Conservation (phyloP, 2,888 invertebrate species). For the Pachymerium ferrugineum region DNA sequence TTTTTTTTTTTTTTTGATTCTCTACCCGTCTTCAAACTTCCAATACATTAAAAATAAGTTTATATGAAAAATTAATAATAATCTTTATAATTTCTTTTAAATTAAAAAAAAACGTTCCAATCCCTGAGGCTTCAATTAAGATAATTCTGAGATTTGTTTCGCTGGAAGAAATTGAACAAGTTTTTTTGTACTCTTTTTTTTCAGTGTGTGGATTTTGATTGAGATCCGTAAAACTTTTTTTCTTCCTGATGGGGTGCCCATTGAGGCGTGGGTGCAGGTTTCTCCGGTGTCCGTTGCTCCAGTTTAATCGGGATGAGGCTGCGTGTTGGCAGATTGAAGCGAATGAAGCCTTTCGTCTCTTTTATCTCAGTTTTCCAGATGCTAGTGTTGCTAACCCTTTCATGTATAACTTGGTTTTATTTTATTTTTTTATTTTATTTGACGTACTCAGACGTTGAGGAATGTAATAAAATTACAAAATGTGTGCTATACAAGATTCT, state of each 20-base stretch:
- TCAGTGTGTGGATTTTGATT: slow-evolving; percentile 27
- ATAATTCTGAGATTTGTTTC: background rate
- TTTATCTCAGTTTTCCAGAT: slow-evolving; percentile 12
- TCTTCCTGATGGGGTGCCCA: slow-evolving; percentile 3
- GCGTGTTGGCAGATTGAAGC: slow-evolving; percentile 19
- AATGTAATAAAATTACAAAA: too few relatives aligned
- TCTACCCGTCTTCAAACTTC: too few relatives aligned
- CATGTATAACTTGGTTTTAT: background rate
- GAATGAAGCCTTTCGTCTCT: background rate
- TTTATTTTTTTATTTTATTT: background rate
- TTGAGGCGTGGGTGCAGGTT: slow-evolving; percentile 14
- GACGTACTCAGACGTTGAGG: too few relatives aligned
- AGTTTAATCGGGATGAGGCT: slow-evolving; percentile 27
- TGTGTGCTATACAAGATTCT: too few relatives aligned
- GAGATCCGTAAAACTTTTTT: slow-evolving; percentile 7
- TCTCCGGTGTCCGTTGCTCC: slow-evolving; percentile 17
- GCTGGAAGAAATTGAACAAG: background rate
- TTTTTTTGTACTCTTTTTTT: background rate
- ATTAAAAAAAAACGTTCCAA: too few relatives aligned
- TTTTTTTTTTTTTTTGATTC: too few relatives aligned
- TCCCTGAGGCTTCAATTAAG: slow-evolving; percentile 11
- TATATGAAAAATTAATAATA: too few relatives aligned
- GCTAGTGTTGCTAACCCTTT: slow-evolving; percentile 12
- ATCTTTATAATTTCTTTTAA: too few relatives aligned
- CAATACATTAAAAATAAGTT: too few relatives aligned